Percentiles rank a stretch among this genome's conserved stretches.
Evolutionary conservation across 2,888 invertebrate species (phyloP).

Genomic region (Drepana falcataria): DNA sequence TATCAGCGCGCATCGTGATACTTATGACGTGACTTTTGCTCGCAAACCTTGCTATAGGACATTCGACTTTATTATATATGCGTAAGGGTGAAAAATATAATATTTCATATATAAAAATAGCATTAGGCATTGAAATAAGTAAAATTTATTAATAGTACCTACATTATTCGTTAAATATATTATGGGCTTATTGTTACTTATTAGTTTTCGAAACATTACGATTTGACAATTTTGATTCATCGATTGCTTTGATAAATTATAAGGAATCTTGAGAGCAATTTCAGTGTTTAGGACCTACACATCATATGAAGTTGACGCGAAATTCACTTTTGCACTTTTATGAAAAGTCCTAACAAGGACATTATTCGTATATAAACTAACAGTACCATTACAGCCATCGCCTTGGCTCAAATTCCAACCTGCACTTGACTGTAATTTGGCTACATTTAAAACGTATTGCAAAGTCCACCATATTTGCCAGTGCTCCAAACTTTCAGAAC

Average conservation of each 20-base stretch:
- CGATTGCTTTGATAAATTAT: no score
- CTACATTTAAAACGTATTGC: slow-evolving; percentile 38
- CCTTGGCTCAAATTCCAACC: slow-evolving; percentile 23
- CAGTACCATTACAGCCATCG: slow-evolving; percentile 4
- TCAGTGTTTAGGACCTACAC: no score
- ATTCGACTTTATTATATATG: slow-evolving; percentile 11
- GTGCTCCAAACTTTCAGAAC: slow-evolving; percentile 47
- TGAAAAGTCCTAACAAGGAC: not conserved
- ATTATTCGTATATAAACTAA: not conserved
- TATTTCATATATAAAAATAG: not conserved
- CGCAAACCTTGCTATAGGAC: slow-evolving; percentile 14
- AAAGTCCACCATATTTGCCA: slow-evolving; percentile 38
- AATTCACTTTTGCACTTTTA: no score
- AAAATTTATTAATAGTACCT: no score
- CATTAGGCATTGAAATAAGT: no score
- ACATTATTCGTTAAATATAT: no score
- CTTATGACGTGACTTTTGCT: slow-evolving; percentile 25
- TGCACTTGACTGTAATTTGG: slow-evolving; percentile 34
- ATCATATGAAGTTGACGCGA: no score
- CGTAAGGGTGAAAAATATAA: slow-evolving; percentile 13
- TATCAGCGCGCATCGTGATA: slow-evolving; percentile 49
- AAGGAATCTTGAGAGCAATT: no score
- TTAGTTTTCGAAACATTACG: no score
- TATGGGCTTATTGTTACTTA: no score
- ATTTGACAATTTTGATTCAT: no score